Evolutionary conservation across 2,113 vertebrate species (phyloP), one percentile per base, ranked within the genome.

Genomic region (Syngnathus floridae): DNA sequence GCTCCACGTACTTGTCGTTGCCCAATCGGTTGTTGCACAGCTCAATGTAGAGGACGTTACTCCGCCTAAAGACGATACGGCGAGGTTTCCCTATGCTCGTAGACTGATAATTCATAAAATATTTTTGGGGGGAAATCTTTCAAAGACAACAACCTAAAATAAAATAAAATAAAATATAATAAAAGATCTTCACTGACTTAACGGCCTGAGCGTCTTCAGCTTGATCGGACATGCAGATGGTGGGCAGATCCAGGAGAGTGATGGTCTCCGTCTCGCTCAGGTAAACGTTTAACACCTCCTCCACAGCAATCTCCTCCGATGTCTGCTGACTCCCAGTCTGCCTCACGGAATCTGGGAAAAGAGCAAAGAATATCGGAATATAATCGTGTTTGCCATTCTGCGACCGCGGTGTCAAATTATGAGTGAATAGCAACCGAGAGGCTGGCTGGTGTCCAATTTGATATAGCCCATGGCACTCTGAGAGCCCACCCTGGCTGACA

Each of bases 181-280:
- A 46, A 51, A 38, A 21, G 12, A 12, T 14, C 19, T 43, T 22
- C 8, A 86, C 90, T 40, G 80, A 98, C 95, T 43, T 84, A 10
- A 93, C 17, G 69, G 66, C 68, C 4, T 52, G 84, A 19, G 93
- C 92, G 1, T 93, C 90, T 64, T 91, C 88, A 2, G 90, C 85
- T 21, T 94, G 92, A 8, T 76, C 61, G 22, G 93, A 93, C 75
- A 93, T 2, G 36, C 81, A 65, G 16, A 72, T 71, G 17, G 78
- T 48, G 0, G 91, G 89, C 48, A 93, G 60, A n/a, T 94, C 82
- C 65, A 95, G 73, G 14, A 94, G 40, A 66, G 79, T 83, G 36
- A 95, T 59, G 1, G 86, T 93, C 58, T 93, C 91, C 0, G 93
- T 92, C 82, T 94, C 94, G 0, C 77, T 68, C 12, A 98, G 85